These are phyloP conservation scores for Cyclargus thomasi DNA, from an alignment of 1,140 invertebrate species.

Conservation along the genomic window DNA sequence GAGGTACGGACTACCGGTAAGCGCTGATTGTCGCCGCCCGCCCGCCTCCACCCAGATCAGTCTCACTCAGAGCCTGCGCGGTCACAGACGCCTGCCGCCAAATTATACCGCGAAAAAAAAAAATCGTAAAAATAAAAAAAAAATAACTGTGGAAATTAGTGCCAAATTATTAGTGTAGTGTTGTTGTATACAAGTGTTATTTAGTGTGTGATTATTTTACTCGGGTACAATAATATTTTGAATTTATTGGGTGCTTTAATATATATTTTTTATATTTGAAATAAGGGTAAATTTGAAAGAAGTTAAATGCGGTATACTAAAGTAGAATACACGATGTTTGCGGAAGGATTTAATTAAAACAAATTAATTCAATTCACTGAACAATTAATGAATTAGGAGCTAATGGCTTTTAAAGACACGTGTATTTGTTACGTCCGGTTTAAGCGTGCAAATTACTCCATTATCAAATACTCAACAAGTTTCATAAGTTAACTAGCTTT, in stretches of 20 bases:
- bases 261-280: too few relatives aligned
- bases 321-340: background rate
- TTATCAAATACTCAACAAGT: too few relatives aligned
- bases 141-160: constrained; percentile 11
- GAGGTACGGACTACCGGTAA: background rate
- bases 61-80: constrained; percentile 24
- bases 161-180: constrained; percentile 10
- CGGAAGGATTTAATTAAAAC: background rate
- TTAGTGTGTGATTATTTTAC: constrained; percentile 19
- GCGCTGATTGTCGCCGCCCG: constrained; percentile 21
- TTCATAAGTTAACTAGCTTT: too few relatives aligned
- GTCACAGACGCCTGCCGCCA: constrained; percentile 24
- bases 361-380: background rate
- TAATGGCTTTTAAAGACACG: background rate
- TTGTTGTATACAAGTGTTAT: constrained; percentile 13
- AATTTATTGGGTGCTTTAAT: background rate
- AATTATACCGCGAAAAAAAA: constrained; percentile 25
- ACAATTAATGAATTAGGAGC: background rate
- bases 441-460: too few relatives aligned
- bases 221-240: constrained; percentile 15
- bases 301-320: too few relatives aligned
- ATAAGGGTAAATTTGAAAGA: too few relatives aligned
- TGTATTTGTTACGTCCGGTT: background rate
- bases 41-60: constrained; percentile 29
- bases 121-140: constrained; percentile 25